A percentile compares a stretch with the other conserved stretches of the same genome.
These are phyloP conservation scores for Zygothrica quintamaculata DNA, from an alignment of 2,888 invertebrate species.

Conservation along the genomic window DNA sequence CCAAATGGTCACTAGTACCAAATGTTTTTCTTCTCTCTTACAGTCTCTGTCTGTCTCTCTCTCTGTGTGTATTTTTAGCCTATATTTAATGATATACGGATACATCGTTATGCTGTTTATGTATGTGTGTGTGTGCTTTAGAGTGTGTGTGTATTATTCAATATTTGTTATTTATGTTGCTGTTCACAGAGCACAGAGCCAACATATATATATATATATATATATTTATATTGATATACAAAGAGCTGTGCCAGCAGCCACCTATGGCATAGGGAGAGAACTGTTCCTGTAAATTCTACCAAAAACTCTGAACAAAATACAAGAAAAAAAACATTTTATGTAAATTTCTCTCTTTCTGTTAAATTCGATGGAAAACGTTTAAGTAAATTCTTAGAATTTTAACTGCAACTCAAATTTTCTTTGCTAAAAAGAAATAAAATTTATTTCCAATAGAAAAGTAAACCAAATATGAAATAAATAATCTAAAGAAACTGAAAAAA, in stretches of 20 bases:
- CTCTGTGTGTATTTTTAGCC: conserved; percentile 31
- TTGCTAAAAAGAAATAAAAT: conserved; percentile 14
- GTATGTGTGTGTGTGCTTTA: no score
- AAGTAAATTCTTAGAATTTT: conserved; percentile 25
- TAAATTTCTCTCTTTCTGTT: conserved; percentile 30
- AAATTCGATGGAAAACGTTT: conserved; percentile 7
- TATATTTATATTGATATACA: conserved; percentile 17
- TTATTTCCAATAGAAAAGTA: neutral
- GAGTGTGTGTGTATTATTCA: conserved; percentile 32
- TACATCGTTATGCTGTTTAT: no score
- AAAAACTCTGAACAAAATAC: no score
- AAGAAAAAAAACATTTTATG: conserved; percentile 18
- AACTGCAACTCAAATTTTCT: conserved; percentile 12
- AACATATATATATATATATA: no score
- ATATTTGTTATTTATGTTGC: conserved; percentile 53
- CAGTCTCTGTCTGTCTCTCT: conserved; percentile 39
- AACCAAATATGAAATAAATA: conserved; percentile 12
- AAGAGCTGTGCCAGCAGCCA: no score
- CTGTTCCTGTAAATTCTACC: no score
- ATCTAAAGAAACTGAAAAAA: no score
- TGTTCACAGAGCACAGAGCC: conserved; percentile 11
- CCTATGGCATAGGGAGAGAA: no score
- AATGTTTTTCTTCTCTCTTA: conserved; percentile 34
- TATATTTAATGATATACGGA: conserved; percentile 25
- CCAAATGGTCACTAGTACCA: neutral